Conservation (phyloP, 2,888 invertebrate genomes). For the Lucinisca nassula region DNA sequence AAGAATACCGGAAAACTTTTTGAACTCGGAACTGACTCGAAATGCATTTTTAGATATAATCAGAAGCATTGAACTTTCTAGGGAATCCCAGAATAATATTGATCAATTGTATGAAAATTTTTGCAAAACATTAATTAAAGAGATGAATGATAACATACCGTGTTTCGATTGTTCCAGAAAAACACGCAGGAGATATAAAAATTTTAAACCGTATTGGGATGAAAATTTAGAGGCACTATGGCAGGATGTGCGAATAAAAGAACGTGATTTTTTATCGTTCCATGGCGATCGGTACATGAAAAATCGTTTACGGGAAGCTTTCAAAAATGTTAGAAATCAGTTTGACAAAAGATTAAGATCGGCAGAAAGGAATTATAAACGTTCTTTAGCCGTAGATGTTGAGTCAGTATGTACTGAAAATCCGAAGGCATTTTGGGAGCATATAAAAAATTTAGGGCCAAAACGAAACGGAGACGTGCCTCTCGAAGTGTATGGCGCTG, state of each 20-base stretch:
- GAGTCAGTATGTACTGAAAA: not conserved
- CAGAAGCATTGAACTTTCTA: conserved; percentile 14
- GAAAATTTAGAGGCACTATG: conserved; percentile 12
- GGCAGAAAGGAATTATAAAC: not conserved
- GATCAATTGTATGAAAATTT: conserved; percentile 18
- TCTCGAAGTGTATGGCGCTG: not conserved
- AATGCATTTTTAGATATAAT: conserved; percentile 19
- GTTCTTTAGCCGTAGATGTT: not conserved
- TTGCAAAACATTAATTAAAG: conserved; percentile 3
- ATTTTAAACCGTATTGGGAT: too few relatives aligned
- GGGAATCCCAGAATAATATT: conserved; percentile 24
- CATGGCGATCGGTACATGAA: not conserved
- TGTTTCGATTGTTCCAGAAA: not conserved
- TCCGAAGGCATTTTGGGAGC: conserved; percentile 10
- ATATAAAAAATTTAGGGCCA: not conserved
- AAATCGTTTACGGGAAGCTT: not conserved
- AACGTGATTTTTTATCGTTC: not conserved
- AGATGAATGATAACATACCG: conserved; percentile 13
- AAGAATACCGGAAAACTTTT: conserved; percentile 27
- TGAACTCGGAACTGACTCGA: conserved; percentile 11
- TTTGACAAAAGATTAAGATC: not conserved
- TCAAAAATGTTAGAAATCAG: not conserved
- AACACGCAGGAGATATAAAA: conserved; percentile 14
- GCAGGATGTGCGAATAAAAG: not conserved
- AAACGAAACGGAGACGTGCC: not conserved